Evolutionary conservation across 2,113 vertebrate species (phyloP).

Genomic region (Dicerorhinus sumatrensis): DNA sequence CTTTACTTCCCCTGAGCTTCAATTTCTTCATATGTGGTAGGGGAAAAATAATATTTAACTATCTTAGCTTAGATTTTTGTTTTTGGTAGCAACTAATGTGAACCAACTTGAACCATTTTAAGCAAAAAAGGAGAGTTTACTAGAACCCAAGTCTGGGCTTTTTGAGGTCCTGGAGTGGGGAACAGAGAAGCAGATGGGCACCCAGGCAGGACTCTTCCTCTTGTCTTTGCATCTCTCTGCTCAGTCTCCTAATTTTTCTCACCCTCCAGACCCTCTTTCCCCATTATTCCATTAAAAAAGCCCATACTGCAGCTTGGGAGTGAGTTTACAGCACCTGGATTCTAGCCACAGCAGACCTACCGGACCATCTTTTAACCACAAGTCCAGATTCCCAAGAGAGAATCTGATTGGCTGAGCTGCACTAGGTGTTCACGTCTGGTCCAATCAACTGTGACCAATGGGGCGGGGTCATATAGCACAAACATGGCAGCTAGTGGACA

Average conservation of each 20-base stretch:
- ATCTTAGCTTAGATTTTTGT: not conserved
- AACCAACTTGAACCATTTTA: not conserved
- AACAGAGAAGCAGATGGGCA: not conserved
- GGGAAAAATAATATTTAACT: not conserved
- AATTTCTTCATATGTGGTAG: not conserved
- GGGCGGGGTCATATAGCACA: not conserved
- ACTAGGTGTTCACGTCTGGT: not conserved
- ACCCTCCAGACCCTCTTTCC: not conserved
- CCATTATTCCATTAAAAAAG: not conserved
- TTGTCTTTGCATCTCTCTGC: not conserved
- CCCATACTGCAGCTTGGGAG: not conserved
- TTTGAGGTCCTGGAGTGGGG: not conserved
- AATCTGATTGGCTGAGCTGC: not conserved
- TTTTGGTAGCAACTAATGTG: not conserved
- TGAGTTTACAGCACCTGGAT: not conserved
- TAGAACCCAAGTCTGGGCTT: not conserved
- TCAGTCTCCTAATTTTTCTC: not conserved
- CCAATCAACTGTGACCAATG: not conserved
- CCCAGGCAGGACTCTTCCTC: not conserved
- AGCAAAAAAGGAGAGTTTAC: not conserved
- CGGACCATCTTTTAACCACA: not conserved
- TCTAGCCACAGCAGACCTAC: too few species aligned
- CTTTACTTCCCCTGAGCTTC: not conserved
- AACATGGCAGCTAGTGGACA: not conserved
- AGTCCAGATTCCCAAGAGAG: not conserved